Evolutionary conservation across 2,113 vertebrate genomes (phyloP).

Genomic region (Irena cyanogastra): DNA sequence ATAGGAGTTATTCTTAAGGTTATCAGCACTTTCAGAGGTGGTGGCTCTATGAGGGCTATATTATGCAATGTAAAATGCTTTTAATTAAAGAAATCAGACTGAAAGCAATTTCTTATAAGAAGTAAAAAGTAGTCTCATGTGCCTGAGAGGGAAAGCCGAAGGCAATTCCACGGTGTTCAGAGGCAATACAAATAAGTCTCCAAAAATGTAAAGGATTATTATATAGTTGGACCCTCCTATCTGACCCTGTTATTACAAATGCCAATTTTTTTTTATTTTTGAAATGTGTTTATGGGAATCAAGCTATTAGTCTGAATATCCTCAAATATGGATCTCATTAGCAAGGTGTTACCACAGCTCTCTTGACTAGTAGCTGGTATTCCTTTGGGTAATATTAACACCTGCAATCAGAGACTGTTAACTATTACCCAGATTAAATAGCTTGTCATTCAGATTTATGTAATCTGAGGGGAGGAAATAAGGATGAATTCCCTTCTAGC

Average conservation of each 20-base stretch:
- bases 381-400: slow-evolving; percentile 52
- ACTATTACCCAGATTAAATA: slow-evolving; percentile 46
- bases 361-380: slow-evolving; percentile 17
- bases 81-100: background rate
- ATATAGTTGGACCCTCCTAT: background rate
- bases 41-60: background rate
- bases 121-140: background rate
- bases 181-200: background rate
- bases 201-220: background rate
- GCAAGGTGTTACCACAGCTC: background rate
- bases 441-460: slow-evolving; percentile 42
- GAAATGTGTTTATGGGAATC: background rate
- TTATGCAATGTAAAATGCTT: background rate
- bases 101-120: background rate
- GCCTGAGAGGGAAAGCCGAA: background rate
- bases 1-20: background rate
- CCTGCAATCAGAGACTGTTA: slow-evolving; percentile 40
- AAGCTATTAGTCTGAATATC: background rate
- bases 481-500: background rate
- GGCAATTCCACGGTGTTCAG: background rate
- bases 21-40: background rate
- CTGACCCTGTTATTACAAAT: background rate
- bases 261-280: background rate
- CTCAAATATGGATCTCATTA: slow-evolving; percentile 18
- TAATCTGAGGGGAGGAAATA: background rate